Evolutionary conservation across 2,113 vertebrate species (phyloP).

Genomic region (Athene cunicularia): DNA sequence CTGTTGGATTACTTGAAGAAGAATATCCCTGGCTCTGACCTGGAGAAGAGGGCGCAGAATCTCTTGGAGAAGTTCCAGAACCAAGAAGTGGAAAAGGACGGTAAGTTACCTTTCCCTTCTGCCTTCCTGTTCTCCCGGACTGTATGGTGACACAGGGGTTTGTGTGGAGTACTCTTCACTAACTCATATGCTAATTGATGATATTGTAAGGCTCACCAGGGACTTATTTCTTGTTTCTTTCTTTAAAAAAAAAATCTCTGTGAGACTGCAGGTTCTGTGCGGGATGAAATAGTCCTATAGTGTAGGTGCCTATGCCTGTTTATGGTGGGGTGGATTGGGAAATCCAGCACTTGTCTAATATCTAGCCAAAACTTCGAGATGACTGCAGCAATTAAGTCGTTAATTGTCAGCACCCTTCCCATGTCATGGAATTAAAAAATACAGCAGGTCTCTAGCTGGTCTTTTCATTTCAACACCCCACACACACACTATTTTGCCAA

Average conservation of each 20-base stretch:
- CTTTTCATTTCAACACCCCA: not conserved
- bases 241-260: not conserved
- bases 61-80: conserved; percentile 89
- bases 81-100: conserved; percentile 80
- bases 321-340: not conserved
- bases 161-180: not conserved
- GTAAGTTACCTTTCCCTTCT: conserved; percentile 63
- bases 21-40: conserved; percentile 85
- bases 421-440: not conserved
- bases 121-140: not conserved
- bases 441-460: not conserved
- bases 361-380: not conserved
- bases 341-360: not conserved
- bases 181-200: not conserved
- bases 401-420: not conserved
- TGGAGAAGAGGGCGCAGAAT: conserved; percentile 81
- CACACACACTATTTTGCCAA: too few relatives aligned
- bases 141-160: not conserved
- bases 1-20: conserved; percentile 84
- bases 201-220: not conserved
- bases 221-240: not conserved
- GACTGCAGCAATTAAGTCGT: not conserved
- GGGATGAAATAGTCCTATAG: not conserved
- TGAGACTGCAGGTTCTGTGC: not conserved
- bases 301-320: not conserved